Evolutionary conservation across 92 coral and sea anemone genomes (phyloP), one percentile per base, ranked within the genome.

Genomic region (Parazoanthus atlanticus): DNA sequence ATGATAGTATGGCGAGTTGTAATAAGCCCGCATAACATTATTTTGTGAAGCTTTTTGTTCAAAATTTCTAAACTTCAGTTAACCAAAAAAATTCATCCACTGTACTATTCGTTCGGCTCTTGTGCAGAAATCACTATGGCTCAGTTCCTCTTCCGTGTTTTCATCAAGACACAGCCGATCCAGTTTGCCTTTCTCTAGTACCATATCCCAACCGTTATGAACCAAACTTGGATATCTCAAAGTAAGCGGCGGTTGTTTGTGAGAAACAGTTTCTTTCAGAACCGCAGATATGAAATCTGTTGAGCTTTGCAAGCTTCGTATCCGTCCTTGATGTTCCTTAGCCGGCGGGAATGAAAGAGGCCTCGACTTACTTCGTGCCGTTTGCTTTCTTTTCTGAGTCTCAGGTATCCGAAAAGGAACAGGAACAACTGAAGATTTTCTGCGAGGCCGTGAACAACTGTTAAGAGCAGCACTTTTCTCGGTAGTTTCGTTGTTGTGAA

Each of bases 391-490:
- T 74, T 79, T 91, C 80, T 67, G 85, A 15, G 19, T 76, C 19
- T 72, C 86, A 49, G 74, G 52, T 8, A 82, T 25, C 19, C 33
- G 70, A 28, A 91, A 91, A 11, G 93, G 93, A 4, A 91, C 89
- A 0, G 93, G 93, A 13, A 91, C 93, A 3, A 91, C 84, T 5
- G 93, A 91, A 0, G 93, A 89, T 83, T 91, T 91, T 43, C 93
- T 81, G 47, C 77, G 86, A 31, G 64, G 77, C 9, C 34, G 74
- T 34, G 52, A 33, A 66, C 56, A 23, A 23, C 33, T 25, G 41
- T 28, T 84, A 79, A 43, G 13, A 72, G 73, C 69, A 61, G 67
- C 2, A 34, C 47, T 74, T 33, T 76, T 33, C 13, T 74, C 52
- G 25, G 70, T 67, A 17, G 17, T 49, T 56, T 71, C 7, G 25